A percentile compares a stretch with the other conserved stretches of the same genome.
phyloP scores from a whole-genome alignment of 2,797 vertebrate species.

The Buceros bicornis region DNA sequence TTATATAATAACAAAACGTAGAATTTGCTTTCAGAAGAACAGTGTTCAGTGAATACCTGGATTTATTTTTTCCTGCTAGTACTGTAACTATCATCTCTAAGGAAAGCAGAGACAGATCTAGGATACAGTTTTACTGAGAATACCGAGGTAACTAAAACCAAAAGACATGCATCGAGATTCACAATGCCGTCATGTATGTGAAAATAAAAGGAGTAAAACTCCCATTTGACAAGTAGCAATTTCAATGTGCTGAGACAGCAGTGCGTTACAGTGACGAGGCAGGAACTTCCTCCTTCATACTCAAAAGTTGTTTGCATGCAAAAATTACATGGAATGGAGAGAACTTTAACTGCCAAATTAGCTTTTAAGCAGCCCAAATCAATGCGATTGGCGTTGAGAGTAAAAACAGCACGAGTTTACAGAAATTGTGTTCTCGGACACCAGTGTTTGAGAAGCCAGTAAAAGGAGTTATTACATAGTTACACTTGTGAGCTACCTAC shows the following conservation, averaged over 20 bases:
- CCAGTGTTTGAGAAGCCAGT: background rate
- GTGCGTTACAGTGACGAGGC: background rate
- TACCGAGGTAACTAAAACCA: background rate
- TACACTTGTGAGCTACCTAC: background rate
- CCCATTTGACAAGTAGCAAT: background rate
- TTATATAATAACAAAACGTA: background rate
- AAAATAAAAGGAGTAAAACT: constrained; percentile 13
- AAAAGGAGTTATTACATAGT: background rate
- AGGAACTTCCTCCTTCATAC: background rate
- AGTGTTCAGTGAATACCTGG: background rate
- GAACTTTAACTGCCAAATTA: constrained; percentile 32
- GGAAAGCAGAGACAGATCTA: background rate
- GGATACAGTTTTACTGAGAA: background rate
- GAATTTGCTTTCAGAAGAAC: background rate
- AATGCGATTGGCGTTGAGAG: background rate
- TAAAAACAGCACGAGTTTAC: background rate
- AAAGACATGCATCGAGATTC: background rate
- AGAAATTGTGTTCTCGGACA: background rate
- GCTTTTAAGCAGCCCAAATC: constrained; percentile 33
- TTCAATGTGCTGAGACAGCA: background rate
- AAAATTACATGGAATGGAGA: background rate
- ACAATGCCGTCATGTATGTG: background rate
- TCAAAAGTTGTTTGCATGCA: background rate
- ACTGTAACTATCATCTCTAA: constrained; percentile 18
- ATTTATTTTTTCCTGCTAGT: background rate